A percentile compares a stretch with the other conserved stretches of the same genome.
These are phyloP conservation scores for Teleogryllus occipitalis DNA, from an alignment of 1,140 invertebrate genomes.

Conservation along the genomic window DNA sequence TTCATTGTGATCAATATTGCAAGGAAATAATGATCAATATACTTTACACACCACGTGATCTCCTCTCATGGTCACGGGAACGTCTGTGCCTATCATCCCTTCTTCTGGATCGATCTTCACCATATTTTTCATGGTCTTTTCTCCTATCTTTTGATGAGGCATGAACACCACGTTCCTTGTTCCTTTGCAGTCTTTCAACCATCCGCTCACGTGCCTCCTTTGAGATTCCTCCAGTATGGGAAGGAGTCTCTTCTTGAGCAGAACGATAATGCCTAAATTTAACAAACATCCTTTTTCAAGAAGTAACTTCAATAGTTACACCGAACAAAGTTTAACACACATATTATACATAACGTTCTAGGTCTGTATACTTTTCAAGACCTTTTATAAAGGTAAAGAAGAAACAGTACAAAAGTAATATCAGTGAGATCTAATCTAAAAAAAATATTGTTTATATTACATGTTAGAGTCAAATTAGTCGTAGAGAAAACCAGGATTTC, in stretches of 20 bases:
- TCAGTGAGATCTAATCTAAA: no score
- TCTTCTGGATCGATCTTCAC: neutral
- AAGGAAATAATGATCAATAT: neutral
- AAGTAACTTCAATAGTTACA: neutral
- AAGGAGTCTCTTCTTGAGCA: constrained; percentile 79
- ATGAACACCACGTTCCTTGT: constrained; percentile 45
- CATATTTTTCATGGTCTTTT: constrained; percentile 24
- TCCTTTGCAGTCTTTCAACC: constrained; percentile 52
- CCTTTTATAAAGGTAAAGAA: no score
- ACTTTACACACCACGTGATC: constrained; percentile 8
- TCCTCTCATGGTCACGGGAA: constrained; percentile 24
- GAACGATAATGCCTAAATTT: constrained; percentile 59
- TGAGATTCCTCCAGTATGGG: constrained; percentile 84
- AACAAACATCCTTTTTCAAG: neutral
- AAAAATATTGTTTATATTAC: no score
- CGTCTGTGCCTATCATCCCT: constrained; percentile 30
- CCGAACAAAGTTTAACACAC: no score
- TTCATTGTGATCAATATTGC: neutral
- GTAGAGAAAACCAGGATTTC: no score
- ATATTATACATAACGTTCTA: no score
- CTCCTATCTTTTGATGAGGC: constrained; percentile 45
- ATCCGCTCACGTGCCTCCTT: constrained; percentile 64
- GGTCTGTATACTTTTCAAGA: no score
- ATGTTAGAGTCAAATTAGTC: no score
- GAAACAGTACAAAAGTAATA: no score